Percentiles rank a stretch among this genome's conserved stretches.
These are phyloP conservation scores for Neuroscelio doddi DNA, from an alignment of 2,888 invertebrate genomes.

Conservation along the genomic window DNA sequence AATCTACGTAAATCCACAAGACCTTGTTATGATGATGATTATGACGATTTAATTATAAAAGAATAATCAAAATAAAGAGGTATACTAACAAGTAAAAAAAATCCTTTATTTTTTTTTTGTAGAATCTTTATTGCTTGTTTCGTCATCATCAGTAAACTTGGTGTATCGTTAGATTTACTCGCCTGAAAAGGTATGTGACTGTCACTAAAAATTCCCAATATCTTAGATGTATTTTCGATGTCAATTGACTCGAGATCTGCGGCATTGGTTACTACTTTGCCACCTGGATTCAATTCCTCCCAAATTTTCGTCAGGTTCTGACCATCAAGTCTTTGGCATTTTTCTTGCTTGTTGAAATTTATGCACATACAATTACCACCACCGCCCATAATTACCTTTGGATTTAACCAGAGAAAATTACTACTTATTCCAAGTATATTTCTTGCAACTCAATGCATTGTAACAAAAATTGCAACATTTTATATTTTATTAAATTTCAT, in stretches of 20 bases:
- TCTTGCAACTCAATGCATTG: too few relatives aligned
- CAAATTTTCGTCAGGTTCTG: slow-evolving; percentile 76
- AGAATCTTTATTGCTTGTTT: slow-evolving; percentile 74
- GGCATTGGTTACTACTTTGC: slow-evolving; percentile 68
- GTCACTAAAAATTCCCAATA: slow-evolving; percentile 75
- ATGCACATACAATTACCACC: not conserved
- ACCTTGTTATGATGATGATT: too few relatives aligned
- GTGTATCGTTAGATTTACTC: slow-evolving; percentile 72
- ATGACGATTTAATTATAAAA: too few relatives aligned
- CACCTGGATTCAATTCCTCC: slow-evolving; percentile 69
- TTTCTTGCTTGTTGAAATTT: slow-evolving; percentile 28
- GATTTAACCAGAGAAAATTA: too few relatives aligned
- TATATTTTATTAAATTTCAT: too few relatives aligned
- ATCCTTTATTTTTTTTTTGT: slow-evolving; percentile 73
- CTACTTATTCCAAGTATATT: too few relatives aligned
- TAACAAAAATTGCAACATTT: too few relatives aligned
- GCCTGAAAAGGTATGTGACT: slow-evolving; percentile 76
- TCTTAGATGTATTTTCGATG: slow-evolving; percentile 68
- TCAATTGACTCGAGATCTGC: slow-evolving; percentile 71
- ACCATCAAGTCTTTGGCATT: slow-evolving; percentile 74
- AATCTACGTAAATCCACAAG: too few relatives aligned
- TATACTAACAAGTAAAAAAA: slow-evolving; percentile 72
- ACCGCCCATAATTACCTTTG: slow-evolving; percentile 2
- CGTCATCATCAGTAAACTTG: slow-evolving; percentile 77
- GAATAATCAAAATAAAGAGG: not conserved